phyloP scores from a whole-genome alignment of 2,113 vertebrate species.

The Orcinus orca region DNA sequence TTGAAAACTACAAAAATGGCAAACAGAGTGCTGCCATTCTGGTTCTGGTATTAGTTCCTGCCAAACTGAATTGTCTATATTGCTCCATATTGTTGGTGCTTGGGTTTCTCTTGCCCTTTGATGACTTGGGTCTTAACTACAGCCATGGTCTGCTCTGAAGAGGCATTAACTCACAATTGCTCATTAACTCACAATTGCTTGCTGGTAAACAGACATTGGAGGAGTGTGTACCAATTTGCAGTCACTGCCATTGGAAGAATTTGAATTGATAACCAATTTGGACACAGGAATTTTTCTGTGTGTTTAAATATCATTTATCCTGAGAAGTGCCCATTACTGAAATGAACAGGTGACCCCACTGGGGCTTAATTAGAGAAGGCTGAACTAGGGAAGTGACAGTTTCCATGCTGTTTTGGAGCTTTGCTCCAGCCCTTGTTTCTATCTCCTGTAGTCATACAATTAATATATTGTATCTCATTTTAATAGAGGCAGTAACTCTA shows the following conservation, averaged over 20 bases:
- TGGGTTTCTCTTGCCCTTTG: neutral
- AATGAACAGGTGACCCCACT: conserved; percentile 66
- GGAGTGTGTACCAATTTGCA: neutral
- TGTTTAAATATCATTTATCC: conserved; percentile 60
- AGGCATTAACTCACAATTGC: neutral
- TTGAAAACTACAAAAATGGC: neutral
- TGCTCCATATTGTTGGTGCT: neutral
- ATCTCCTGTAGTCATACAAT: conserved; percentile 71
- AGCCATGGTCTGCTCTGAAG: neutral
- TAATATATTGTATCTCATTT: conserved; percentile 76
- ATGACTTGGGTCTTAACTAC: neutral
- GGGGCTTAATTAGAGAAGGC: conserved; percentile 81
- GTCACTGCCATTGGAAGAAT: neutral
- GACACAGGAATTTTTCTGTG: neutral
- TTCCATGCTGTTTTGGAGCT: conserved; percentile 67
- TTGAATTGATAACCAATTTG: conserved; percentile 50
- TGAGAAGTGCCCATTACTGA: conserved; percentile 56
- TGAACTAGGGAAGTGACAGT: conserved; percentile 76
- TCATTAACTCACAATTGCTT: neutral
- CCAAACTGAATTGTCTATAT: neutral
- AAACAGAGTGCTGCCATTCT: neutral
- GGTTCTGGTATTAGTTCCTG: neutral
- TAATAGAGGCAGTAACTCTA: conserved; percentile 78
- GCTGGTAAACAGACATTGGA: neutral
- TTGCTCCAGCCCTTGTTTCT: conserved; percentile 43